phyloP scores from a whole-genome alignment of 2,113 vertebrate species.

The Tenrec ecaudatus region DNA sequence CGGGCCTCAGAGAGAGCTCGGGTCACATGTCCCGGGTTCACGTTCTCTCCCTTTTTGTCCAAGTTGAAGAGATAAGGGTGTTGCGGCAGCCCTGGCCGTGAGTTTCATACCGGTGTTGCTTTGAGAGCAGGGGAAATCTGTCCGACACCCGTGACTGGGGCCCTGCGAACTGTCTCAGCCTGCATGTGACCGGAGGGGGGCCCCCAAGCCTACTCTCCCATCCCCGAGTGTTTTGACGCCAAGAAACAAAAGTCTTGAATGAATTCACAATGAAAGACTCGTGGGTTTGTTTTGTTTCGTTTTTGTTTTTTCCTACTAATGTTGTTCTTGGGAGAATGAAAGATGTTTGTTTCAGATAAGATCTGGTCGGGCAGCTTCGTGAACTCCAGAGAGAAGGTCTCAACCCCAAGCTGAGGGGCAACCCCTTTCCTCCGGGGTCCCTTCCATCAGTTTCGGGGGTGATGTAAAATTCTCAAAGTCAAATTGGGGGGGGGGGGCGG shows the following conservation, averaged over 20 bases:
- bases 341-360: constrained; percentile 8
- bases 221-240: background rate
- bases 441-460: background rate
- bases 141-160: background rate
- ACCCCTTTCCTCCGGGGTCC: background rate
- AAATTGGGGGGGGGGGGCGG: background rate
- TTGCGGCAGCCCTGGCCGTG: too few relatives aligned
- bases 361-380: background rate
- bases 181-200: background rate
- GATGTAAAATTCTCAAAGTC: constrained; percentile 21
- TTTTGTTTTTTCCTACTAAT: constrained; percentile 1
- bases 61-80: background rate
- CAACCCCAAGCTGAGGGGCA: background rate
- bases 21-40: background rate
- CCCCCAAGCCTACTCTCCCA: background rate
- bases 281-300: background rate
- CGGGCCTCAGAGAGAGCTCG: background rate
- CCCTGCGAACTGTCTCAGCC: background rate
- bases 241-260: background rate
- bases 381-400: background rate
- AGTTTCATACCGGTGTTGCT: background rate
- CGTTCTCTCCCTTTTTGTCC: background rate
- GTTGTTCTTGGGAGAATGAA: constrained; percentile 4
- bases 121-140: background rate
- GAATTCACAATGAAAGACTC: background rate